Evolutionary conservation across 2,113 vertebrate species (phyloP).

Genomic region (Pleuronectes platessa): DNA sequence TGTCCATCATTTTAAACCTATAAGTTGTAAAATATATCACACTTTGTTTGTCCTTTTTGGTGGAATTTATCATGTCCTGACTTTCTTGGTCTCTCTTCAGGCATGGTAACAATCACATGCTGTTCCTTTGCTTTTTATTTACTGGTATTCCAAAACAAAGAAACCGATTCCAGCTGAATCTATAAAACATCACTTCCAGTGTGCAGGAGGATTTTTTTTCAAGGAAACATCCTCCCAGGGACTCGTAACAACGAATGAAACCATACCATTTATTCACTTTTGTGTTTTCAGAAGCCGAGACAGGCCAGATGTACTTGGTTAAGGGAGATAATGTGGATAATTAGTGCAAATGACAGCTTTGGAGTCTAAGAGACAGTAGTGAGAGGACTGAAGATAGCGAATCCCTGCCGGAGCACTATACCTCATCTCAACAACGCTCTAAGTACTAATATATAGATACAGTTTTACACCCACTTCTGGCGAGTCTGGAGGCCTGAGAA

Average conservation of each 20-base stretch:
- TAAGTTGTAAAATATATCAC: neutral
- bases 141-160: constrained; percentile 22
- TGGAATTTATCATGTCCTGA: neutral
- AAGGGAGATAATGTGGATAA: constrained; percentile 24
- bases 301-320: constrained; percentile 22
- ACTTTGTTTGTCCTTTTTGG: neutral
- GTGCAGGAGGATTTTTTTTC: constrained; percentile 10
- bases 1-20: neutral
- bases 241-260: constrained; percentile 29
- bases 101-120: constrained; percentile 14
- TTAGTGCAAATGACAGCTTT: constrained; percentile 34
- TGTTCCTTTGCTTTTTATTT: constrained; percentile 30
- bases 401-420: constrained; percentile 4
- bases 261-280: constrained; percentile 31
- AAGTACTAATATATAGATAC: constrained; percentile 26
- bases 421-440: constrained; percentile 33
- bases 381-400: constrained; percentile 2
- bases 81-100: constrained; percentile 6
- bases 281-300: constrained; percentile 30
- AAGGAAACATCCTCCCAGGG: constrained; percentile 39
- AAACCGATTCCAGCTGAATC: constrained; percentile 32
- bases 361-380: neutral
- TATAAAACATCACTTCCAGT: constrained; percentile 33
- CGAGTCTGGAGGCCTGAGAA: constrained; percentile 26
- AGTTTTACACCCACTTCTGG: constrained; percentile 15